Evolutionary conservation across 2,113 vertebrate species (phyloP).

Genomic region (Coracopsis vasa): DNA sequence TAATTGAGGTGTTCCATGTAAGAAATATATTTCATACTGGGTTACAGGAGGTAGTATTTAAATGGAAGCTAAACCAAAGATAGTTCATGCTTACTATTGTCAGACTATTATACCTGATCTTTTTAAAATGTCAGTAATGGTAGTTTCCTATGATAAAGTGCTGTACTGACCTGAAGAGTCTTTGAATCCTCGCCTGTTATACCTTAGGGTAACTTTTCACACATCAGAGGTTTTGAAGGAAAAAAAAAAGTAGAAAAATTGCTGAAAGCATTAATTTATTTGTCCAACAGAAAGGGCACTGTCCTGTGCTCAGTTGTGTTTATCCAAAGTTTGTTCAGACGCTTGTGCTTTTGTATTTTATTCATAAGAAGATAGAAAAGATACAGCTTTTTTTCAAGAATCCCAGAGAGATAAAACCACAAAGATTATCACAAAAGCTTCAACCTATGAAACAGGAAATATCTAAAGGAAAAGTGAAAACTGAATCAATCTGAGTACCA

Average conservation of each 20-base stretch:
- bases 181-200: not conserved
- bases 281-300: not conserved
- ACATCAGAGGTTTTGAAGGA: not conserved
- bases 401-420: not conserved
- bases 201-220: conserved; percentile 17
- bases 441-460: not conserved
- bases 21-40: not conserved
- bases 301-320: not conserved
- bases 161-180: not conserved
- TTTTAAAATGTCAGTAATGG: conserved; percentile 35
- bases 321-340: not conserved
- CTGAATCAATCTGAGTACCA: not conserved
- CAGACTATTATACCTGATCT: not conserved
- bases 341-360: not conserved
- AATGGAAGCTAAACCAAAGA: not conserved
- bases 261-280: not conserved
- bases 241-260: not conserved
- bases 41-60: not conserved
- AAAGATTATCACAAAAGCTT: not conserved
- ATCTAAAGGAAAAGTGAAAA: not conserved
- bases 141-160: conserved; percentile 27
- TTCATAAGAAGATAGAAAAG: not conserved
- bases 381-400: not conserved
- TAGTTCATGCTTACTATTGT: not conserved
- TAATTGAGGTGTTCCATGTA: not conserved